A percentile compares a stretch with the other conserved stretches of the same genome.
Evolutionary conservation across 2,113 vertebrate genomes (phyloP).

Genomic region (Abramis brama): DNA sequence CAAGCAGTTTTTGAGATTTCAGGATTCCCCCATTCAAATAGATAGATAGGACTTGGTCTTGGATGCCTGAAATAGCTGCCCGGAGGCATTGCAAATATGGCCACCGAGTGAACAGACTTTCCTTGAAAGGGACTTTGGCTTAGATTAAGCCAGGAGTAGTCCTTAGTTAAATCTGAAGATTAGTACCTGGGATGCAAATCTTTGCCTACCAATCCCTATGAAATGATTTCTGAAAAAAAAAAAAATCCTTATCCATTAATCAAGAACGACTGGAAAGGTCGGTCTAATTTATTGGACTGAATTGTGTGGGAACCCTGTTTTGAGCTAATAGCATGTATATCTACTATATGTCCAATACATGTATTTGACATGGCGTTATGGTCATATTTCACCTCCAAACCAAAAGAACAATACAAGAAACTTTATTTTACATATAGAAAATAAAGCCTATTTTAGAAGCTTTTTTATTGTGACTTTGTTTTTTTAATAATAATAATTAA

Average conservation of each 20-base stretch:
- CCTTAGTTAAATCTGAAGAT: neutral
- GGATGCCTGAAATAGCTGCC: too few relatives aligned
- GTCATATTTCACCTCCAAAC: neutral
- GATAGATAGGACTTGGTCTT: too few relatives aligned
- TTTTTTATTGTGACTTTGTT: neutral
- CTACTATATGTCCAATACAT: too few relatives aligned
- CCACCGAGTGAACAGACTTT: too few relatives aligned
- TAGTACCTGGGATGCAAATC: neutral
- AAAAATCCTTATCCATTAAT: neutral
- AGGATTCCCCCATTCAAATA: too few relatives aligned
- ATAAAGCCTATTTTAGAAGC: neutral
- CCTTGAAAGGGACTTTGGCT: too few relatives aligned
- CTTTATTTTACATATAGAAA: neutral
- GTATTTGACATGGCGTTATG: too few relatives aligned
- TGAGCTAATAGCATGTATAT: neutral
- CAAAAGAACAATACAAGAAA: neutral
- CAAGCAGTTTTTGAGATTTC: too few relatives aligned
- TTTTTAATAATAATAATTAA: neutral
- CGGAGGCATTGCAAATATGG: too few relatives aligned
- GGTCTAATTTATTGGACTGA: neutral
- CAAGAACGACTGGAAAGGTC: neutral
- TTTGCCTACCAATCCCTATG: neutral
- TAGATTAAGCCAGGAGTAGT: too few relatives aligned
- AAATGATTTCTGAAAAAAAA: neutral
- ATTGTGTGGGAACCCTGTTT: neutral